Base-by-base conservation (phyloP, 2,113 vertebrate species). In the Herpailurus yagouaroundi region DNA sequence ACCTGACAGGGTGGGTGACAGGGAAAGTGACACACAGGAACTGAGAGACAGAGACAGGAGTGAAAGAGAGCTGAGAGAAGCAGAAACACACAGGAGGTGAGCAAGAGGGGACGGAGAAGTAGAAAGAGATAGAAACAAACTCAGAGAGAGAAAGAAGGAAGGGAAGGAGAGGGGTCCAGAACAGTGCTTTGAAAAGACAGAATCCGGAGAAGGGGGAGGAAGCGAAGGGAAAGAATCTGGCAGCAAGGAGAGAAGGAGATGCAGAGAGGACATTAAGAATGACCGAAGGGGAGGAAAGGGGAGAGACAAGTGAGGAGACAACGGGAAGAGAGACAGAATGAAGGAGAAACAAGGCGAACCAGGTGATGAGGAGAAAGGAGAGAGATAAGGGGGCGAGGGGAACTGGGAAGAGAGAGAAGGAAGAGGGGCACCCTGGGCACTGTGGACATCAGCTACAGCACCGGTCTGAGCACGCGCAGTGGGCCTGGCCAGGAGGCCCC, bases 401-500 rank as follows among this genome's bases (percentile, higher is more conserved):
- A 27, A 0, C 0, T 33, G 3, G 31, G 4, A 10, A 10, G 55
- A 9, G 16, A 33, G 9, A 76, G 31, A 57, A 23, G 15, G 11
- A 4, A 36, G 48, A 38, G 9, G 27, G 21, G 10, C 0, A 0
- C 21, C 8, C 33, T 1, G 5, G 89, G 4, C 66, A 5, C 2
- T 14, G 64, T 12, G 31, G 19, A n/a, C 1, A 74, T 60, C 19
- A 14, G 21, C 74, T 93, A 2, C 4, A 14, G 48, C 5, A 16
- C 60, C 3, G 0, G 41, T 12, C 55, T 21, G 11, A 13, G 87
- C 29, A 29, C 3, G 3, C 41, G 3, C 52, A 60, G 36, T 9
- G 93, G 84, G 69, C 76, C 89, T 7, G 48, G 97, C 87, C 98
- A 98, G 98, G 98, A 98, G 98, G 98, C 98, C 98, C 97, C 96